Percentiles rank a stretch among this genome's conserved stretches.
phyloP scores from a whole-genome alignment of 2,113 vertebrate genomes.

The Actenoides lindsayi region DNA sequence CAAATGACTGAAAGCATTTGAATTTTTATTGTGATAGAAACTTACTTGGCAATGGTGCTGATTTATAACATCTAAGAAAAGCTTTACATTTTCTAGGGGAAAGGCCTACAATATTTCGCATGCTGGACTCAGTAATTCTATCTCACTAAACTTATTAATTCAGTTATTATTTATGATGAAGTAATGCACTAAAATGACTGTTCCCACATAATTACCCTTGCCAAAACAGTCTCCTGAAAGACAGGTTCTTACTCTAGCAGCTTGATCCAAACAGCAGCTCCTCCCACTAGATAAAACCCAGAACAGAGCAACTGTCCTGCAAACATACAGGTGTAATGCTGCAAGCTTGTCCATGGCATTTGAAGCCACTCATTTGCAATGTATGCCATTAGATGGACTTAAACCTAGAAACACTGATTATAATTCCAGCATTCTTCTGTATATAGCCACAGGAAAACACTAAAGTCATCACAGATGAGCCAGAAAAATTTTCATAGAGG shows the following conservation, averaged over 20 bases:
- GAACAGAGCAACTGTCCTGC: background rate
- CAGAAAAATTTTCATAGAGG: background rate
- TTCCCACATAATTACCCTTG: conserved; percentile 16
- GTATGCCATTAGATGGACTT: background rate
- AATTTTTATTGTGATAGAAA: background rate
- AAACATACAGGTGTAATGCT: background rate
- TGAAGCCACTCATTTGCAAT: background rate
- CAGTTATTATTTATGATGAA: conserved; percentile 3
- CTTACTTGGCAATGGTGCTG: background rate
- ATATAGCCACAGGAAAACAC: background rate
- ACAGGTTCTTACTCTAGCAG: background rate
- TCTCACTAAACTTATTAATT: background rate
- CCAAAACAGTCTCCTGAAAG: background rate
- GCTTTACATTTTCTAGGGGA: background rate
- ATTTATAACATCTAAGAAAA: background rate
- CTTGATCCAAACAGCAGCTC: background rate
- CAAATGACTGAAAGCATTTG: background rate
- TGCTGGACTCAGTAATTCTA: background rate
- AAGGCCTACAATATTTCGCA: background rate
- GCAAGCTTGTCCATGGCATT: background rate
- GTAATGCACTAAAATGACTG: background rate
- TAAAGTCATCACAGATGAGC: background rate
- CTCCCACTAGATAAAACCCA: background rate
- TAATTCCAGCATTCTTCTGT: background rate
- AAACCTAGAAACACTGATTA: background rate